These are phyloP conservation scores for Tenthredo distinguenda DNA, from an alignment of 2,888 invertebrate species.

Conservation along the genomic window DNA sequence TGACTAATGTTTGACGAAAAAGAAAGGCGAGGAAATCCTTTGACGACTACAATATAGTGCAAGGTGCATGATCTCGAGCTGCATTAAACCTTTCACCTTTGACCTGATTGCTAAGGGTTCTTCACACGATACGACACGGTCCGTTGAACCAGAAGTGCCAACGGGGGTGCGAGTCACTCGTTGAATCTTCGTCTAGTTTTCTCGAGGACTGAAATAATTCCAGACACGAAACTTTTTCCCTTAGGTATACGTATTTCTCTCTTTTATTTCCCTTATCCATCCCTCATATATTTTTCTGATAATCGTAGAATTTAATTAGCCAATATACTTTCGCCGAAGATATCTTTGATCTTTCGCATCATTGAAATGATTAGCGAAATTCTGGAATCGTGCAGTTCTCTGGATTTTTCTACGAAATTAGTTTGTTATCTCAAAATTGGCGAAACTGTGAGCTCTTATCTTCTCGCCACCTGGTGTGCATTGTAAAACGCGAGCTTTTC, in stretches of 20 bases:
- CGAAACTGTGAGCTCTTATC: background rate
- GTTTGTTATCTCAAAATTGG: background rate
- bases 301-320: background rate
- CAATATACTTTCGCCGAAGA: background rate
- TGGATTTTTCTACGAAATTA: background rate
- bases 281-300: background rate
- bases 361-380: background rate
- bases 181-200: slow-evolving; percentile 17
- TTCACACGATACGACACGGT: background rate
- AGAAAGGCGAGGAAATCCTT: slow-evolving; percentile 15
- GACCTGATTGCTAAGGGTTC: slow-evolving; percentile 33
- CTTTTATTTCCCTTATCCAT: background rate
- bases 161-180: background rate
- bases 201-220: background rate
- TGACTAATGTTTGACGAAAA: background rate
- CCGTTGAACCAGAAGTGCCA: slow-evolving; percentile 31
- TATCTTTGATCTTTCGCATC: background rate
- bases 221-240: background rate
- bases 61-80: slow-evolving; percentile 7
- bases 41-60: background rate
- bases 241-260: background rate
- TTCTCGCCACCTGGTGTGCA: background rate
- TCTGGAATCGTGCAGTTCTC: background rate
- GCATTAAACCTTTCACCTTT: slow-evolving; percentile 41
- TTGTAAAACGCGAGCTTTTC: background rate